Conservation (phyloP, 2,797 vertebrate genomes). For the Decapterus maruadsi region DNA sequence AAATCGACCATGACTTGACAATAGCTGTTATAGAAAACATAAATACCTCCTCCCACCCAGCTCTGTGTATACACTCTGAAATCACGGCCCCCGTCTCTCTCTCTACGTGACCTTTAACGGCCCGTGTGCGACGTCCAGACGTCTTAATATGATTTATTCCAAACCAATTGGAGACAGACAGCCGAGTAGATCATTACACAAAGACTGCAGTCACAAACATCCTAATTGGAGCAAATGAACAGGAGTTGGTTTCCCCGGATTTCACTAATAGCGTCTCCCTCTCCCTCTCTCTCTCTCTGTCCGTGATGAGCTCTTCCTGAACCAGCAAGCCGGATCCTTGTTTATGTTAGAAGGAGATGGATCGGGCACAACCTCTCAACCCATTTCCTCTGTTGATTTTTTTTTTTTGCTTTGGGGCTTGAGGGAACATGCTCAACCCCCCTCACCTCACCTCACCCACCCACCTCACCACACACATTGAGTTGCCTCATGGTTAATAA, state of each 20-base stretch:
- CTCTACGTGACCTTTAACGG: conserved; percentile 48
- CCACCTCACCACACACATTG: conserved; percentile 27
- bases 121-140: conserved; percentile 27
- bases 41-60: conserved; percentile 28
- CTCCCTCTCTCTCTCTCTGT: not conserved
- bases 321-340: conserved; percentile 39
- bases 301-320: conserved; percentile 45
- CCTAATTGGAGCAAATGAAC: conserved; percentile 30
- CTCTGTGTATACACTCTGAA: conserved; percentile 34
- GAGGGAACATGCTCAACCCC: conserved; percentile 33
- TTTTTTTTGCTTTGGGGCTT: conserved; percentile 35
- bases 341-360: conserved; percentile 72
- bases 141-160: conserved; percentile 57
- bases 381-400: conserved; percentile 66
- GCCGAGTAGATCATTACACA: conserved; percentile 59
- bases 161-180: conserved; percentile 35
- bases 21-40: conserved; percentile 36
- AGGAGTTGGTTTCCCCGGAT: conserved; percentile 22
- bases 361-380: conserved; percentile 61
- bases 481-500: conserved; percentile 32
- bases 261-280: conserved; percentile 15
- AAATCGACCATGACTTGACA: conserved; percentile 45
- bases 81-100: conserved; percentile 1
- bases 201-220: conserved; percentile 57
- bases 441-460: conserved; percentile 8